phyloP scores from a whole-genome alignment of 2,113 vertebrate genomes.

The Gnathonemus echidnorhynchus region DNA sequence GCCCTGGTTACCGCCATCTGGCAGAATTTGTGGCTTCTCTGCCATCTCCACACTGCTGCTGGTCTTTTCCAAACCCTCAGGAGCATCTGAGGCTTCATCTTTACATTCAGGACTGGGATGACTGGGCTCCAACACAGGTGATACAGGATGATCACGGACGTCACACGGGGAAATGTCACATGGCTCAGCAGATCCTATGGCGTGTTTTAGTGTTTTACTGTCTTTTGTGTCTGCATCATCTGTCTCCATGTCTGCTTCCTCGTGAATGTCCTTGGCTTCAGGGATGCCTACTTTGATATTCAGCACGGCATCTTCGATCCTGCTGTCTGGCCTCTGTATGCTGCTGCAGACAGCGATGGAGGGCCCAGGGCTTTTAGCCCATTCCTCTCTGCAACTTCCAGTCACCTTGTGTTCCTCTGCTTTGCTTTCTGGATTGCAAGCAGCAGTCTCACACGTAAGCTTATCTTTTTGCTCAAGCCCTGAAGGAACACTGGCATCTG shows the following conservation, averaged over 20 bases:
- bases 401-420: constrained; percentile 27
- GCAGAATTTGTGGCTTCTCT: constrained; percentile 45
- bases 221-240: constrained; percentile 43
- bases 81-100: constrained; percentile 34
- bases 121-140: not conserved
- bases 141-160: constrained; percentile 35
- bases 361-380: constrained; percentile 33
- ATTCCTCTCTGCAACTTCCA: constrained; percentile 32
- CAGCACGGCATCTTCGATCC: constrained; percentile 33
- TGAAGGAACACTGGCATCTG: not conserved
- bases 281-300: constrained; percentile 20
- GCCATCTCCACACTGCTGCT: constrained; percentile 36
- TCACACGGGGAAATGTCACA: constrained; percentile 43
- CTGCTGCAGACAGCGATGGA: constrained; percentile 26
- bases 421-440: constrained; percentile 15
- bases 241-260: constrained; percentile 34
- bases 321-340: constrained; percentile 30
- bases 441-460: constrained; percentile 11
- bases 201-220: constrained; percentile 43
- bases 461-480: constrained; percentile 37
- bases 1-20: constrained; percentile 21
- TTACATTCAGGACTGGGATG: constrained; percentile 37
- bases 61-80: constrained; percentile 25
- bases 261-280: constrained; percentile 30
- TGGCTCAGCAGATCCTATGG: constrained; percentile 44